Evolutionary conservation across 2,797 vertebrate genomes (phyloP).

Genomic region (Acanthurus leucopareius): DNA sequence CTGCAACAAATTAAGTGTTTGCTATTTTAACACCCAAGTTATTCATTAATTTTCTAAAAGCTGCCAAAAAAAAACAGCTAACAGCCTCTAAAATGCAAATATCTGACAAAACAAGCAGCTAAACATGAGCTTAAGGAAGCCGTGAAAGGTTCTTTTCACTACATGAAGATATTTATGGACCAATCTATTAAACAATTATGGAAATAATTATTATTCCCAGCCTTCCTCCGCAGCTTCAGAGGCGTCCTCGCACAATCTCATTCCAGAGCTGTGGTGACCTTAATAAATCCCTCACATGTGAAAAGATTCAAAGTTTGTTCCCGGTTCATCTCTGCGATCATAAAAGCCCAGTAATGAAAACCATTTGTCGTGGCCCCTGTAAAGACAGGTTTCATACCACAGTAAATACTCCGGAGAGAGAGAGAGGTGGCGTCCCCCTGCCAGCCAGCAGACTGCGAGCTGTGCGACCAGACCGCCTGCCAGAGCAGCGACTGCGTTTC

Average conservation of each 20-base stretch:
- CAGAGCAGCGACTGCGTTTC: constrained; percentile 15
- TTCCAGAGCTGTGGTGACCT: constrained; percentile 32
- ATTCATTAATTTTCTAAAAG: background rate
- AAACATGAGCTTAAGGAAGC: background rate
- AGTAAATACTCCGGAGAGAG: constrained; percentile 34
- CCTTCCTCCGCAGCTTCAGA: background rate
- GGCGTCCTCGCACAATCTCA: background rate
- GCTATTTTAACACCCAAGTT: background rate
- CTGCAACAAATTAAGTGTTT: background rate
- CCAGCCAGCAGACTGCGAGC: constrained; percentile 53
- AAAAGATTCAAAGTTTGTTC: constrained; percentile 44
- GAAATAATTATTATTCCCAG: background rate
- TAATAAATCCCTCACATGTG: constrained; percentile 48
- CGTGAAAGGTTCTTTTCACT: background rate
- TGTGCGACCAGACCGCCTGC: constrained; percentile 35
- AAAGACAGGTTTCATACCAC: constrained; percentile 58
- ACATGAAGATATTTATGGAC: background rate
- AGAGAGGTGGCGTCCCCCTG: constrained; percentile 44
- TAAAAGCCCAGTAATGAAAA: constrained; percentile 70
- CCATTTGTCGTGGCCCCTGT: constrained; percentile 54
- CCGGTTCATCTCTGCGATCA: constrained; percentile 52
- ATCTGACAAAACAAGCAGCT: background rate
- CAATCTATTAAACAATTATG: background rate
- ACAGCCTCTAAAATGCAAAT: background rate
- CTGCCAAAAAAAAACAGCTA: background rate